phyloP scores from a whole-genome alignment of 1,140 invertebrate species.

The Drosophila tani region DNA sequence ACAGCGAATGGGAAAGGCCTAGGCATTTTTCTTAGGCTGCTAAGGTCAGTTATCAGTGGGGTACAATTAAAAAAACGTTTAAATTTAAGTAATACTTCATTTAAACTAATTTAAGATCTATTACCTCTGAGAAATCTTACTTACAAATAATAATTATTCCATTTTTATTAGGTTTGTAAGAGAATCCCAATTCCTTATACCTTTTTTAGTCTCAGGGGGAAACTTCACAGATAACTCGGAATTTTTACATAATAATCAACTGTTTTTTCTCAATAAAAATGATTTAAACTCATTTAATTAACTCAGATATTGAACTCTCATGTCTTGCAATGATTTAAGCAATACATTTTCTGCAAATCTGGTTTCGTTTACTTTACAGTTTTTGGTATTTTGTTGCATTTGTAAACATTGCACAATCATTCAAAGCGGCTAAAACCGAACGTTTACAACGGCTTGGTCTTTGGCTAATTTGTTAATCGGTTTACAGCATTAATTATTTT shows the following conservation, averaged over 20 bases:
- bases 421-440: conserved; percentile 24
- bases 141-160: not conserved
- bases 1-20: not conserved
- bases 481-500: conserved; percentile 45
- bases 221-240: too few species aligned
- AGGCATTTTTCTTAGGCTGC: too few species aligned
- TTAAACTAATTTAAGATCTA: not conserved
- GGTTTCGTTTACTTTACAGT: conserved; percentile 14
- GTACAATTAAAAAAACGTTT: not conserved
- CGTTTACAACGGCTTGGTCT: conserved; percentile 13
- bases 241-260: too few species aligned
- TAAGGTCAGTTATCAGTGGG: not conserved
- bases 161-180: not conserved
- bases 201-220: not conserved
- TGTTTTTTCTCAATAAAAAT: not conserved
- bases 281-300: too few species aligned
- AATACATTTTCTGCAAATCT: conserved; percentile 7
- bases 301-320: not conserved
- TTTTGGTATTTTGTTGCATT: conserved; percentile 22
- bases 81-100: too few species aligned
- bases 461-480: conserved; percentile 41
- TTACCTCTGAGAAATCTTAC: not conserved
- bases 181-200: too few species aligned
- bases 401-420: conserved; percentile 34
- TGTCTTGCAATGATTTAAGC: not conserved